Percentiles rank a stretch among this genome's conserved stretches.
phyloP scores from a whole-genome alignment of 2,797 vertebrate genomes.

The Neosilurus mollespiculum region DNA sequence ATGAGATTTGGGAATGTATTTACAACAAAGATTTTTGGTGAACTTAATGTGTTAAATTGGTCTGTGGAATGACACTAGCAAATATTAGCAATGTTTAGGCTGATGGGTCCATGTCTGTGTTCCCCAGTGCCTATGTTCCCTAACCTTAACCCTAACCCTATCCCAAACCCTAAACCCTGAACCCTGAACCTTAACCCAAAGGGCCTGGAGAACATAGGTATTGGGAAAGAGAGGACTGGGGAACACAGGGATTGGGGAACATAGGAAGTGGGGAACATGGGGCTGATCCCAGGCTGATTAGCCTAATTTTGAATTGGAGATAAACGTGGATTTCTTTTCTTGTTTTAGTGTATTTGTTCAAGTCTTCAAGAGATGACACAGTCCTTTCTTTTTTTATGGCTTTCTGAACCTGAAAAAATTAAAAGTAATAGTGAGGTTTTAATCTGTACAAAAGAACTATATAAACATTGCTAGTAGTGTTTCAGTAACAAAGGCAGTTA shows the following conservation, averaged over 20 bases:
- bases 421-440: conserved; percentile 11
- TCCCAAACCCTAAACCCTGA: no score
- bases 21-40: neutral
- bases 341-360: neutral
- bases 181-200: no score
- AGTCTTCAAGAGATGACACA: conserved; percentile 47
- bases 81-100: neutral
- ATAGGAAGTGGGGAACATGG: no score
- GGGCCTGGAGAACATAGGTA: no score
- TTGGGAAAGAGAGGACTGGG: no score
- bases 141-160: no score
- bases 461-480: neutral
- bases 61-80: neutral
- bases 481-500: neutral
- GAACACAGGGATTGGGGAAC: no score
- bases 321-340: neutral
- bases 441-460: neutral
- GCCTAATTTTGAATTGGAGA: neutral
- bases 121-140: no score
- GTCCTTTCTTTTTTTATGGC: neutral
- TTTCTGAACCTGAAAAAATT: conserved; percentile 37
- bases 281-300: neutral
- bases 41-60: neutral
- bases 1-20: neutral
- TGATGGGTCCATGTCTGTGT: no score